Evolutionary conservation across 2,888 invertebrate genomes (phyloP).

Genomic region (Lampropteryx suffumata): DNA sequence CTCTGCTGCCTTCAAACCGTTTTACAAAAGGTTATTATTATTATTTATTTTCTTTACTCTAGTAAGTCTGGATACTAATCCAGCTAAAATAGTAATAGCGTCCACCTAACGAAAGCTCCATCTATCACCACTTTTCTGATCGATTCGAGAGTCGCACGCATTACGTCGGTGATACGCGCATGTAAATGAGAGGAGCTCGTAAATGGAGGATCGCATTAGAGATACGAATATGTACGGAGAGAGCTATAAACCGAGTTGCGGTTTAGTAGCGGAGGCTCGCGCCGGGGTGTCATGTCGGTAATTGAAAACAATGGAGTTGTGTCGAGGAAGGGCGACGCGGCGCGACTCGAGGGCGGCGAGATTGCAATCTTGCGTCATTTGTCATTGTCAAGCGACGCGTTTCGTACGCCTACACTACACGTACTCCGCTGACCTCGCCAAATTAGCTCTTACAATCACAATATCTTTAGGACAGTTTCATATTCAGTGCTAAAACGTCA

Average conservation of each 20-base stretch:
- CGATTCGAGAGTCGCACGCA: slow-evolving; percentile 59
- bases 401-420: slow-evolving; percentile 60
- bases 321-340: slow-evolving; percentile 66
- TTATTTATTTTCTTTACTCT: not conserved
- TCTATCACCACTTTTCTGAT: slow-evolving; percentile 59
- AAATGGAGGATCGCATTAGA: slow-evolving; percentile 71
- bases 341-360: slow-evolving; percentile 80
- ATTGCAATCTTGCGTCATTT: slow-evolving; percentile 90
- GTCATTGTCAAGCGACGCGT: slow-evolving; percentile 86
- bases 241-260: slow-evolving; percentile 72
- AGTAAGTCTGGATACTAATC: too few species aligned
- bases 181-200: slow-evolving; percentile 63
- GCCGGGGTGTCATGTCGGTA: slow-evolving; percentile 78
- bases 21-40: slow-evolving; percentile 91
- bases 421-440: slow-evolving; percentile 63
- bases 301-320: slow-evolving; percentile 80
- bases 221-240: slow-evolving; percentile 71
- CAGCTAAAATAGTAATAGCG: too few species aligned
- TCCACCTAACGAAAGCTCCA: not conserved
- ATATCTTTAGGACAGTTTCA: slow-evolving; percentile 13
- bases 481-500: slow-evolving; percentile 16
- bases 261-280: slow-evolving; percentile 66
- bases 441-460: slow-evolving; percentile 57
- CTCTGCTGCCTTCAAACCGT: slow-evolving; percentile 92
- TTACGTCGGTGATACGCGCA: slow-evolving; percentile 45